phyloP scores from a whole-genome alignment of 2,113 vertebrate genomes.

The Gobius niger region DNA sequence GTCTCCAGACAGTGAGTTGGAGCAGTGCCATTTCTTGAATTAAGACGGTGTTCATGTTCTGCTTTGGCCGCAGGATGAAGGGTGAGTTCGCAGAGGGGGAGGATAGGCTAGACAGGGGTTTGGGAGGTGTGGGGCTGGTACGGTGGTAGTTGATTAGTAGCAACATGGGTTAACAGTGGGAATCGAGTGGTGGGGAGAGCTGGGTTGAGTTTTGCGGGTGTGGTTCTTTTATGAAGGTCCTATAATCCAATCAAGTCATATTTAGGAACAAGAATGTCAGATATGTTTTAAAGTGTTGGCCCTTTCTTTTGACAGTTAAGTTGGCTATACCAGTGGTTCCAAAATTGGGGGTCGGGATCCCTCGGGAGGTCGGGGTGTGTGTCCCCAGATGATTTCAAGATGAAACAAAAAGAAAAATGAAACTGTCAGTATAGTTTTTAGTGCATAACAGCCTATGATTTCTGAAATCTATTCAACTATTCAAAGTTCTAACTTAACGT shows the following conservation, averaged over 20 bases:
- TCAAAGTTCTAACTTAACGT: no score
- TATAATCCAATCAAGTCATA: constrained; percentile 9
- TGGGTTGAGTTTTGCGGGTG: background rate
- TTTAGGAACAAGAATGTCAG: constrained; percentile 2
- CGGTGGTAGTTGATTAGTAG: constrained; percentile 9
- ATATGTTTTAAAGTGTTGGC: background rate
- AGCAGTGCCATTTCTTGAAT: constrained; percentile 55
- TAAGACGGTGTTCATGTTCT: constrained; percentile 60
- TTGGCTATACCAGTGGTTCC: background rate
- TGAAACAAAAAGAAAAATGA: no score
- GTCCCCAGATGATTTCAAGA: no score
- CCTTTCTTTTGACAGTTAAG: background rate
- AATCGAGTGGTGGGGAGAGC: background rate
- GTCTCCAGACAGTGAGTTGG: constrained; percentile 49
- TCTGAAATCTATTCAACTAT: no score
- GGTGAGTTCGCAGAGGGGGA: background rate
- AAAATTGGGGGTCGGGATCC: no score
- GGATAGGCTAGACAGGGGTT: background rate
- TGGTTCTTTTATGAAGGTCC: constrained; percentile 7
- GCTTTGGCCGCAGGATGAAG: constrained; percentile 20
- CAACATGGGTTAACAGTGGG: constrained; percentile 12
- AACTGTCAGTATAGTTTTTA: no score
- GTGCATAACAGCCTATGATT: no score
- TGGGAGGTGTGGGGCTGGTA: background rate
- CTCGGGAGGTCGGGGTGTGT: no score